Conservation (phyloP, 2,888 invertebrate species). For the Hyposoter dolosus region DNA sequence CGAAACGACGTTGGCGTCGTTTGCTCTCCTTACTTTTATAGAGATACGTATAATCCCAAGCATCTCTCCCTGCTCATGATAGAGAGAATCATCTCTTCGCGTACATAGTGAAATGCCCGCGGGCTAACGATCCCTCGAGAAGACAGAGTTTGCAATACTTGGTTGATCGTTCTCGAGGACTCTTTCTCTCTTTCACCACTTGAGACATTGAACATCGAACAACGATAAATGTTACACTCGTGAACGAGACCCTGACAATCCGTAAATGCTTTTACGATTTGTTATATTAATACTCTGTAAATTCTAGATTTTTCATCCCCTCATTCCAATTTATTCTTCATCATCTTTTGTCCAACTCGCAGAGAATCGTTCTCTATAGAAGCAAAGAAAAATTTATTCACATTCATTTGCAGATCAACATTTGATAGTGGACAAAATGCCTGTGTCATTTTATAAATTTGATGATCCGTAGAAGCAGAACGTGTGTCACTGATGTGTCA, state of each 20-base stretch:
- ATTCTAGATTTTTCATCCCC: neutral
- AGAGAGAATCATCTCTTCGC: constrained; percentile 45
- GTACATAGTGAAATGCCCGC: constrained; percentile 42
- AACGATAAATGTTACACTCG: constrained; percentile 33
- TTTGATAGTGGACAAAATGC: neutral
- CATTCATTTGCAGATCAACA: neutral
- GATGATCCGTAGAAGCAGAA: neutral
- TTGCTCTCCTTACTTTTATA: constrained; percentile 46
- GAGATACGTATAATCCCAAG: constrained; percentile 16
- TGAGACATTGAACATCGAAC: constrained; percentile 51
- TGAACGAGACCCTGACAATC: constrained; percentile 27
- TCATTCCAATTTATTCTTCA: neutral
- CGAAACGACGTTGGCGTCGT: constrained; percentile 47
- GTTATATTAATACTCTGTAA: constrained; percentile 25
- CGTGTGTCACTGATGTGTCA: no score
- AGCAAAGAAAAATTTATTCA: neutral
- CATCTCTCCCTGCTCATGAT: constrained; percentile 32
- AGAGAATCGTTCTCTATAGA: neutral
- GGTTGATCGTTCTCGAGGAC: neutral
- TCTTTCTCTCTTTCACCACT: neutral
- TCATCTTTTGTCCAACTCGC: neutral
- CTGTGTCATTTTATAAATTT: neutral
- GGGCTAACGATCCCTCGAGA: constrained; percentile 42
- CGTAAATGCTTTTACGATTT: constrained; percentile 18
- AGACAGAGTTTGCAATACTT: constrained; percentile 34